These are phyloP conservation scores for Myotis planiceps DNA, from an alignment of 2,797 vertebrate genomes.

Conservation along the genomic window DNA sequence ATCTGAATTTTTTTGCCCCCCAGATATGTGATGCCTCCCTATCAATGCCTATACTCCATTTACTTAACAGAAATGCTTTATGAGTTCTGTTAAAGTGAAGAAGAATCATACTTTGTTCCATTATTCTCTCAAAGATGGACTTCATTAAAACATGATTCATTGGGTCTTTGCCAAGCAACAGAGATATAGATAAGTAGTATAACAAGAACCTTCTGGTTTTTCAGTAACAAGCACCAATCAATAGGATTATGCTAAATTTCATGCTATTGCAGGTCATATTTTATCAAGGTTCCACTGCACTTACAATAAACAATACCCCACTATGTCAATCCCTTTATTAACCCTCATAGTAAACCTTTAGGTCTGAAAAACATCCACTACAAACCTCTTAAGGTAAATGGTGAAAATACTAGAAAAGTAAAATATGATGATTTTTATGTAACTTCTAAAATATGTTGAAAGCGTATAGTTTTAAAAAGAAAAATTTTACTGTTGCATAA, in stretches of 20 bases:
- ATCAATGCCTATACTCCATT: not conserved
- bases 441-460: not conserved
- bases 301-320: conserved; percentile 73
- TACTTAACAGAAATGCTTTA: conserved; percentile 37
- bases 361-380: not conserved
- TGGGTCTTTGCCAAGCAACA: conserved; percentile 68
- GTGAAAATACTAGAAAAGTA: conserved; percentile 1
- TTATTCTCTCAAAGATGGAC: conserved; percentile 68
- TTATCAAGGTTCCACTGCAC: conserved; percentile 73
- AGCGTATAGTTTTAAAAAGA: not conserved
- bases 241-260: conserved; percentile 79
- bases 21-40: conserved; percentile 10
- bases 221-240: conserved; percentile 72
- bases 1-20: not conserved
- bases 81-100: conserved; percentile 46
- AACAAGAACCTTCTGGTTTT: conserved; percentile 79
- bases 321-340: conserved; percentile 48
- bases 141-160: conserved; percentile 69
- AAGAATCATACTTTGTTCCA: conserved; percentile 63
- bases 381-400: not conserved
- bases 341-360: not conserved
- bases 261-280: conserved; percentile 75
- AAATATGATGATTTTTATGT: conserved; percentile 6
- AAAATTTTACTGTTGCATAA: not conserved
- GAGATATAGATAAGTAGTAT: conserved; percentile 73